Conservation (phyloP, 1,140 invertebrate genomes). For the Belonocnema kinseyi region DNA sequence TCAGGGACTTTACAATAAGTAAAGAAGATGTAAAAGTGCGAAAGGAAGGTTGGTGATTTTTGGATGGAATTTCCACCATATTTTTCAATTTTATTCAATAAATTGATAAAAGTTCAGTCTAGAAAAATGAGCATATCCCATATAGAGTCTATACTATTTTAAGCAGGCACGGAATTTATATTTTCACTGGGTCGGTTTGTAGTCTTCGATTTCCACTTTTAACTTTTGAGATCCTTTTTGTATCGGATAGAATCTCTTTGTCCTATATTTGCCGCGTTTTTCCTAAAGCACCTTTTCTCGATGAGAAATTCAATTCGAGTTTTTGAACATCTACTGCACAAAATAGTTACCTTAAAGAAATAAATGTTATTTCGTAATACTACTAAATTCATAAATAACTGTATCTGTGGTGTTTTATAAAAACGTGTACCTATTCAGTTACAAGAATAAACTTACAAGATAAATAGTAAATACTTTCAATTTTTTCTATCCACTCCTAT, state of each 20-base stretch:
- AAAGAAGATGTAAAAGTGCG: too few relatives aligned
- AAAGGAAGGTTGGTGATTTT: too few relatives aligned
- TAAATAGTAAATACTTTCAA: neutral
- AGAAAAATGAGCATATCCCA: neutral
- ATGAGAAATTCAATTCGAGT: constrained; percentile 65
- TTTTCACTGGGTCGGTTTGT: neutral
- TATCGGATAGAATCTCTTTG: neutral
- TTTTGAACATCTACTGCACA: constrained; percentile 75
- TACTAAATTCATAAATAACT: constrained; percentile 69
- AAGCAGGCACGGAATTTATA: neutral
- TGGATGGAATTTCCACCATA: too few relatives aligned
- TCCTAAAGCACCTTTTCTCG: constrained; percentile 69
- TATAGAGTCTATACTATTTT: neutral
- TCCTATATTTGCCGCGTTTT: constrained; percentile 56
- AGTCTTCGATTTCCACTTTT: neutral
- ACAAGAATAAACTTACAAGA: constrained; percentile 29
- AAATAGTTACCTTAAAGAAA: constrained; percentile 67
- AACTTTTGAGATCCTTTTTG: constrained; percentile 11
- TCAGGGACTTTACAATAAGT: too few relatives aligned
- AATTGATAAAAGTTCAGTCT: neutral
- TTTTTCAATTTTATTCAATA: too few relatives aligned
- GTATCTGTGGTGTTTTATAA: constrained; percentile 75
- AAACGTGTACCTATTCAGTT: constrained; percentile 61
- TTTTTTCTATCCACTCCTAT: neutral
- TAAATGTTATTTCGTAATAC: constrained; percentile 73